Conservation (phyloP, 2,113 vertebrate species). For the Sinocyclocheilus rhinocerous region DNA sequence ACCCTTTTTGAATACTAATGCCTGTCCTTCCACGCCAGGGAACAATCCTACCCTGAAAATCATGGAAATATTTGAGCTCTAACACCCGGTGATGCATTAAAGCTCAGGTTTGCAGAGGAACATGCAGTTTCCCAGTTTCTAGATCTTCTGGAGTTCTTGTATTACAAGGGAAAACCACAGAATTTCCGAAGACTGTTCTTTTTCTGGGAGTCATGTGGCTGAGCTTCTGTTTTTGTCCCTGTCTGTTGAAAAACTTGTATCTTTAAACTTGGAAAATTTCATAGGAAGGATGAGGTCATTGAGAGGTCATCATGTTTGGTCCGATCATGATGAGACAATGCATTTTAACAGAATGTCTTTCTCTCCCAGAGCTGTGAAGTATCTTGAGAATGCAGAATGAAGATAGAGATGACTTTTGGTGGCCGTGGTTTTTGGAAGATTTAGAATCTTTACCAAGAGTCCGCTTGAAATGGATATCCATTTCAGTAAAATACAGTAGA, state of each 20-base stretch:
- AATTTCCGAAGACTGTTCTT: neutral
- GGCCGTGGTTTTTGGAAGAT: neutral
- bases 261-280: neutral
- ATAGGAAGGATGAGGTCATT: neutral
- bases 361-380: neutral
- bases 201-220: conserved; percentile 2
- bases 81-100: neutral
- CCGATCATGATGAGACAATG: neutral
- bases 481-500: neutral
- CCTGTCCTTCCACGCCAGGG: neutral
- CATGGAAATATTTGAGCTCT: conserved; percentile 15
- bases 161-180: conserved; percentile 16
- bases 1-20: neutral
- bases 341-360: neutral
- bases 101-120: conserved; percentile 6
- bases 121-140: neutral
- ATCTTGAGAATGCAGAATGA: neutral
- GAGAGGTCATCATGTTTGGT: neutral
- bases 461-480: neutral
- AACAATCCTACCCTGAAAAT: neutral
- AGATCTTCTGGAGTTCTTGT: neutral
- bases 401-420: neutral
- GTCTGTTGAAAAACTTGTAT: neutral
- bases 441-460: neutral
- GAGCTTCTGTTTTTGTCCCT: neutral